Base-by-base conservation (phyloP, 2,888 invertebrate species). In the Anorthoa munda region DNA sequence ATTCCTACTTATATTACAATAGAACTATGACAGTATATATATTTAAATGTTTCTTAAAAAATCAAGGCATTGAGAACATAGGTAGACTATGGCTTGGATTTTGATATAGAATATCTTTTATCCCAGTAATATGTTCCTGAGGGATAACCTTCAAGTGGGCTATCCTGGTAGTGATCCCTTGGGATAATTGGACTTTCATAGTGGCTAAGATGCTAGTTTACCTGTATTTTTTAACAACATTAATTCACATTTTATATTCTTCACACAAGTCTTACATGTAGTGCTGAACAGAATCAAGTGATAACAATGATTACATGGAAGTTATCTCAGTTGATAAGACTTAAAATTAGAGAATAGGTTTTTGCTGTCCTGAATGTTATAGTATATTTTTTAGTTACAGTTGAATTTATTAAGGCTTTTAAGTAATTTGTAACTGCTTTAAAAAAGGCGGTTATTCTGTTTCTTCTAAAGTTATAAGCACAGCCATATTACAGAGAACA, bases 301-400 rank as follows among this genome's bases (percentile, higher is more conserved):
- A 89, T 91, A 89, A 87, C 67, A 84, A 66, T 87, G 83, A 88
- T 89, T 86, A 77, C 85, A 83, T 72, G 77, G 67, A 75, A 80
- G 66, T 77, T 87, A 85, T 84, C 82, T 72, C n/a, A 55, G 9
- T 64, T 73, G 86, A 83, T 87, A 85, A 85, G 66, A 60, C 56
- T 56, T 63, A 12, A n/a, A 77, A 75, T 72, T 55, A 58, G n/a
- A 61, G 18, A 46, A 51, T 17, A 15, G 2, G 15, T 45, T 63
- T 46, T 55, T n/a, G 59, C 0, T 21, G 3, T 64, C n/a, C n/a
- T 23, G 2, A 56, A 56, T 46, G 9, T 2, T 26, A n/a, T n/a
- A 51, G 15, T 71, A 53, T 46, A n/a, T 0, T 5, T 70, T 26
- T 69, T 13, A 26, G 13, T 9, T 66, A 67, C 4, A 13, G 12